Conservation (phyloP, 2,797 vertebrate genomes). For the Hoplostethus atlanticus region DNA sequence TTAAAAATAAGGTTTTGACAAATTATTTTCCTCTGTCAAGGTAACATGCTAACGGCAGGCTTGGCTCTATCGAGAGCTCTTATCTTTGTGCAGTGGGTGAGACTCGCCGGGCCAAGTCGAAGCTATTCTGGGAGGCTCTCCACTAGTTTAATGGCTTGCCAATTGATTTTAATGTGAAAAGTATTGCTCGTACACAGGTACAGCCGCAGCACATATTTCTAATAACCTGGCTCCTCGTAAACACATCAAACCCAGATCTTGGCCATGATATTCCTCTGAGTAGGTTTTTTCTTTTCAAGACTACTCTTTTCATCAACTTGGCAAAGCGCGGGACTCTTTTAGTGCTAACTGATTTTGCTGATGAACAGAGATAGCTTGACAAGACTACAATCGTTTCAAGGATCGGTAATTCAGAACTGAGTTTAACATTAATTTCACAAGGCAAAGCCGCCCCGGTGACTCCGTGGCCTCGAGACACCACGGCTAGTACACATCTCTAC, state of each 20-base stretch:
- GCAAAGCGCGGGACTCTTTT: slow-evolving; percentile 12
- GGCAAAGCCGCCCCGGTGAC: background rate
- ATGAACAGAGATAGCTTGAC: slow-evolving; percentile 13
- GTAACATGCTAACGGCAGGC: slow-evolving; percentile 76
- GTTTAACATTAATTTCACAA: background rate
- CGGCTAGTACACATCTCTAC: too few species aligned
- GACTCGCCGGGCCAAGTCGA: slow-evolving; percentile 53
- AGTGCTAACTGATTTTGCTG: slow-evolving; percentile 16
- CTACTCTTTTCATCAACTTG: slow-evolving; percentile 29
- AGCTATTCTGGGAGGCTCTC: slow-evolving; percentile 60
- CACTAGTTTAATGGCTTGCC: slow-evolving; percentile 66
- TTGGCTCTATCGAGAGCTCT: slow-evolving; percentile 56
- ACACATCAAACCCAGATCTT: slow-evolving; percentile 28
- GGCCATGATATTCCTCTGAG: slow-evolving; percentile 1
- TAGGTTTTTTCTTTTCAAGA: slow-evolving; percentile 29
- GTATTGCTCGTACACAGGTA: slow-evolving; percentile 49
- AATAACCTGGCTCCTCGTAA: slow-evolving; percentile 34
- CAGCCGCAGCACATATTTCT: slow-evolving; percentile 37
- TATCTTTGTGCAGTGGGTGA: slow-evolving; percentile 70
- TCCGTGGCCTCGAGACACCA: too few species aligned
- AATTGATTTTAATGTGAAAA: slow-evolving; percentile 65
- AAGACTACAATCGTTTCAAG: background rate
- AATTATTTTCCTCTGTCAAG: slow-evolving; percentile 80
- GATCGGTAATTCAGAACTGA: slow-evolving; percentile 7
- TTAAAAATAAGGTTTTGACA: slow-evolving; percentile 86